Evolutionary conservation across 2,113 vertebrate species (phyloP).

Genomic region (Menidia beryllina): DNA sequence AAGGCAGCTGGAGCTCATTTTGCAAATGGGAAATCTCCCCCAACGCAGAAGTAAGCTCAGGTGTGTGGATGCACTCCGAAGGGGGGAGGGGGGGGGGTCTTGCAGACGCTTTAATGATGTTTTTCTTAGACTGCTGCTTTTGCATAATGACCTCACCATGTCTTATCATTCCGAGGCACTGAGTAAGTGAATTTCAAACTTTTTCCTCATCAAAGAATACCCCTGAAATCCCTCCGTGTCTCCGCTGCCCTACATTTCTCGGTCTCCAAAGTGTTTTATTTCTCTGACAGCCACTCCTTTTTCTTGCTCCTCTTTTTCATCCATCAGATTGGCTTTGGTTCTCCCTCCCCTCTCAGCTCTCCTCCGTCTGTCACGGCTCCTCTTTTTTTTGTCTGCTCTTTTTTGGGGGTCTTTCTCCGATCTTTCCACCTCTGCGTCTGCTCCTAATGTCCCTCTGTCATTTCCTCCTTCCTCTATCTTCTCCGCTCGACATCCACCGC

Average conservation of each 20-base stretch:
- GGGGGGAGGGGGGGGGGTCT: neutral
- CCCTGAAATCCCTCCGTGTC: slow-evolving; percentile 51
- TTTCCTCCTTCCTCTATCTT: slow-evolving; percentile 43
- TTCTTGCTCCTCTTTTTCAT: slow-evolving; percentile 65
- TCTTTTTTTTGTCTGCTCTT: neutral
- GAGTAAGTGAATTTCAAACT: slow-evolving; percentile 30
- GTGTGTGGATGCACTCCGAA: neutral
- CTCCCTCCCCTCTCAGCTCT: slow-evolving; percentile 42
- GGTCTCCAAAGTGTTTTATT: slow-evolving; percentile 60
- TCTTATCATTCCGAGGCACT: slow-evolving; percentile 1
- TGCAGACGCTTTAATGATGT: slow-evolving; percentile 34
- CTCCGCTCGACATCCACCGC: slow-evolving; percentile 38
- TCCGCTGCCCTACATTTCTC: slow-evolving; percentile 66
- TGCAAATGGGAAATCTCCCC: slow-evolving; percentile 8
- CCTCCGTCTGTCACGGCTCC: slow-evolving; percentile 33
- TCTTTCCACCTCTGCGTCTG: slow-evolving; percentile 19
- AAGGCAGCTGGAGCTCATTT: neutral
- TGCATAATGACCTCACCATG: slow-evolving; percentile 39
- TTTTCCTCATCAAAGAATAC: slow-evolving; percentile 56
- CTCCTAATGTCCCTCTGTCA: slow-evolving; percentile 48
- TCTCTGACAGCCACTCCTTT: slow-evolving; percentile 69
- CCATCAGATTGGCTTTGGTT: slow-evolving; percentile 65
- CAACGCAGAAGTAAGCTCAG: neutral
- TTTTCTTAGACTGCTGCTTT: slow-evolving; percentile 1
- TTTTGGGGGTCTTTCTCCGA: slow-evolving; percentile 1